phyloP scores from a whole-genome alignment of 2,888 invertebrate species.

The Phortica magna region DNA sequence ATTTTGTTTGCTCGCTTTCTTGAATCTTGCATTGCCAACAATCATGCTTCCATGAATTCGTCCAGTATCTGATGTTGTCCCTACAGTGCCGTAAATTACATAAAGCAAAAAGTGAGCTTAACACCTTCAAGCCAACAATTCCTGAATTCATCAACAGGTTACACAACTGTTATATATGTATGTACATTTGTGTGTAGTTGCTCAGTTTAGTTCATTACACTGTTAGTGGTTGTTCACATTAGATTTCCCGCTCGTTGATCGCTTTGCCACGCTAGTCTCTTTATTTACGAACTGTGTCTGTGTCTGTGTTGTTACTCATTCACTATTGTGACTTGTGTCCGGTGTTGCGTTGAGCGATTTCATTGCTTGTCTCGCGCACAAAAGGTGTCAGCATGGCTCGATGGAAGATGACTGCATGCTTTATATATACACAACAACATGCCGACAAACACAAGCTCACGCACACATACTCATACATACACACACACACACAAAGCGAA shows the following conservation, averaged over 20 bases:
- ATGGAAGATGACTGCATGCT: not conserved
- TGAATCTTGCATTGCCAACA: not conserved
- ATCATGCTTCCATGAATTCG: not conserved
- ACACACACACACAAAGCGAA: not conserved
- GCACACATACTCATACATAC: not conserved
- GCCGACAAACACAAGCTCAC: not conserved
- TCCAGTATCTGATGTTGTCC: not conserved
- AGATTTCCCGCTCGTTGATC: constrained; percentile 4
- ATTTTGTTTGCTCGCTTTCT: constrained; percentile 44
- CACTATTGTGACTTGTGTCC: constrained; percentile 6
- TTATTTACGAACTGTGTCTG: constrained; percentile 14
- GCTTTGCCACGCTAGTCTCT: constrained; percentile 44
- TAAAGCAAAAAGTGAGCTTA: not conserved
- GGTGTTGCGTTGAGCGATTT: not conserved
- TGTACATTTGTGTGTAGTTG: not conserved
- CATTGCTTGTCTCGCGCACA: not conserved
- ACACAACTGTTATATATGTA: not conserved
- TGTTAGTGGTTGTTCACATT: constrained; percentile 34
- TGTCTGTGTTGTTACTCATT: constrained; percentile 33
- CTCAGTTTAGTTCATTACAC: constrained; percentile 55
- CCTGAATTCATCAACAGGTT: constrained; percentile 29
- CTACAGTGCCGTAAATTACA: not conserved
- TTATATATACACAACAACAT: not conserved
- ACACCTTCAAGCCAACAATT: not conserved
- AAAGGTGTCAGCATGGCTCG: constrained; percentile 9